phyloP scores from a whole-genome alignment of 2,113 vertebrate species.

The Caretta caretta region DNA sequence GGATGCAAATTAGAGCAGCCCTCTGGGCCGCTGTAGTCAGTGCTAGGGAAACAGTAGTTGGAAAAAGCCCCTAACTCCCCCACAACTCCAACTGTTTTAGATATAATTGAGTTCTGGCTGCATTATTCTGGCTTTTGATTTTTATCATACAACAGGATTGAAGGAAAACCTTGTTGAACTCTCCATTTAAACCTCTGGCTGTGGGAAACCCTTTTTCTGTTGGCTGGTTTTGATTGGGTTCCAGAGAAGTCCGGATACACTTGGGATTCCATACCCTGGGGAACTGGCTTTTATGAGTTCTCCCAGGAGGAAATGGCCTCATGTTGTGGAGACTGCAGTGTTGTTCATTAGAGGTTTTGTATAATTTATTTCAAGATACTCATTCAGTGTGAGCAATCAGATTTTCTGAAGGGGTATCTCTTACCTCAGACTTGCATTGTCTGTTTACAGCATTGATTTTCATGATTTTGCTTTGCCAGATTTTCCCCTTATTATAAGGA shows the following conservation, averaged over 20 bases:
- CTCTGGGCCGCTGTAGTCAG: background rate
- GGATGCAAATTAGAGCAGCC: background rate
- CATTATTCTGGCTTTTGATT: background rate
- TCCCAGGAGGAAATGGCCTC: background rate
- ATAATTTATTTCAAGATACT: background rate
- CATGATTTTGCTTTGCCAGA: background rate
- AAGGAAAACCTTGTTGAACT: background rate
- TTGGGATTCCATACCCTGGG: background rate
- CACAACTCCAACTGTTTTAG: background rate
- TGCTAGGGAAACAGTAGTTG: background rate
- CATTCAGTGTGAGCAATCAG: background rate
- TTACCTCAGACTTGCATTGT: background rate
- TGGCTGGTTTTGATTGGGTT: background rate
- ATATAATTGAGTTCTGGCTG: background rate
- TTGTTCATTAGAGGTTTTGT: accelerated
- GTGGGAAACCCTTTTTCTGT: background rate
- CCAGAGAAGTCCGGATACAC: background rate
- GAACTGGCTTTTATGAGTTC: background rate
- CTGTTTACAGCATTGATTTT: background rate
- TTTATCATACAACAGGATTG: background rate
- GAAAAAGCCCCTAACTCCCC: background rate
- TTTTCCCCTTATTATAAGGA: background rate
- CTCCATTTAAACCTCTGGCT: background rate
- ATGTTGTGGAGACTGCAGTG: accelerated
- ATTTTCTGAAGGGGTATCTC: background rate